A percentile compares a stretch with the other conserved stretches of the same genome.
Evolutionary conservation across 2,888 invertebrate species (phyloP).

Genomic region (Oligia strigilis): DNA sequence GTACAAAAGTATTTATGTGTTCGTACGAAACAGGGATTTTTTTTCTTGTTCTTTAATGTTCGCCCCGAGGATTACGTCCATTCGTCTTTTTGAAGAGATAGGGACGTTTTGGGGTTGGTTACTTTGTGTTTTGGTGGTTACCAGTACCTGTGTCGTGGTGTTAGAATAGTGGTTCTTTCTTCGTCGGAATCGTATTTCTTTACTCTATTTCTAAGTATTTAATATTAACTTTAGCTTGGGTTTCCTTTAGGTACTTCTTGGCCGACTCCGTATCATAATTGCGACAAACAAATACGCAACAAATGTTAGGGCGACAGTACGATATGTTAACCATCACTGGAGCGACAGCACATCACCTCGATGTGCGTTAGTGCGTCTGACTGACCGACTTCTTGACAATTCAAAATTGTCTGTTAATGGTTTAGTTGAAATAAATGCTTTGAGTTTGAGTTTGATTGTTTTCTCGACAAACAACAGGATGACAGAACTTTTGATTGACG

Average conservation of each 20-base stretch:
- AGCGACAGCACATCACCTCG: not conserved
- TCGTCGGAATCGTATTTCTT: not conserved
- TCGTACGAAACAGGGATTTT: slow-evolving; percentile 39
- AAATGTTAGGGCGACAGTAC: not conserved
- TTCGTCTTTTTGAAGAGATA: slow-evolving; percentile 59
- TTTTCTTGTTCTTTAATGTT: slow-evolving; percentile 68
- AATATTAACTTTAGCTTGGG: not conserved
- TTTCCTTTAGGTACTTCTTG: not conserved
- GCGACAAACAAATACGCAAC: not conserved
- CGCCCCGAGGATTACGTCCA: slow-evolving; percentile 66
- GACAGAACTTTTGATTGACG: not conserved
- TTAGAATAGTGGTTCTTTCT: not conserved
- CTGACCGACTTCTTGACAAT: no score
- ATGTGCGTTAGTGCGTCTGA: no score
- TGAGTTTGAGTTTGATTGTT: not conserved
- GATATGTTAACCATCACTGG: not conserved
- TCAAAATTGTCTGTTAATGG: no score
- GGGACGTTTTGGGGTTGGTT: slow-evolving; percentile 38
- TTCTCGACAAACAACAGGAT: not conserved
- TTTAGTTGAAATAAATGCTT: no score
- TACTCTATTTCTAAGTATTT: not conserved
- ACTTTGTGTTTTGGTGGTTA: slow-evolving; percentile 48
- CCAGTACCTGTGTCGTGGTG: not conserved
- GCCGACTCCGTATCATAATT: not conserved
- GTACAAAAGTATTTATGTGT: slow-evolving; percentile 72